Percentiles rank a stretch among this genome's conserved stretches.
These are phyloP conservation scores for Trachymyrmex cornetzi DNA, from an alignment of 1,140 invertebrate species.

Conservation along the genomic window DNA sequence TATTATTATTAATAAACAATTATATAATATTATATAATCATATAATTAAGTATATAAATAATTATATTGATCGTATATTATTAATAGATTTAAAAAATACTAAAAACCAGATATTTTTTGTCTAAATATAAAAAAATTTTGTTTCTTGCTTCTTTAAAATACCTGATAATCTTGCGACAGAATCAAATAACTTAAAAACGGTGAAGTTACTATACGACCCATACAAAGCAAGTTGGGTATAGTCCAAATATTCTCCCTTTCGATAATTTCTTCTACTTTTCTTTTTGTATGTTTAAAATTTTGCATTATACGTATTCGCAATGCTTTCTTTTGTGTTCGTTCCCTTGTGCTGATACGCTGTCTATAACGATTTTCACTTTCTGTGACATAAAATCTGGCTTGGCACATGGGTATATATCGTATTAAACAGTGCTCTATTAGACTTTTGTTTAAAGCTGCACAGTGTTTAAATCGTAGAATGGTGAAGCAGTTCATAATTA, in stretches of 20 bases:
- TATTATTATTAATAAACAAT: too few species aligned
- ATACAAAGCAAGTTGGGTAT: slow-evolving; percentile 96
- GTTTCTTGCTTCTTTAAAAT: slow-evolving; percentile 67
- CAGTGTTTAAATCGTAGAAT: slow-evolving; percentile 64
- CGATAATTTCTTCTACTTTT: slow-evolving; percentile 84
- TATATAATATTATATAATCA: too few species aligned
- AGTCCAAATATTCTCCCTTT: slow-evolving; percentile 96
- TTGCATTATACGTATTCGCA: slow-evolving; percentile 78
- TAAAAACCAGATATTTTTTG: too few species aligned
- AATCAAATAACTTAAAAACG: slow-evolving; percentile 94
- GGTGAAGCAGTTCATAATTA: slow-evolving; percentile 77
- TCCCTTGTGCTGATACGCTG: slow-evolving; percentile 72
- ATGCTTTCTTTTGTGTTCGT: slow-evolving; percentile 73
- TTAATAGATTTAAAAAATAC: too few species aligned
- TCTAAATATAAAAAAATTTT: too few species aligned
- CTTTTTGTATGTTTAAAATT: slow-evolving; percentile 81
- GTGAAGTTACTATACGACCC: slow-evolving; percentile 93
- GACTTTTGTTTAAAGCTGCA: slow-evolving; percentile 70
- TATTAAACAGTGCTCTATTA: slow-evolving; percentile 79
- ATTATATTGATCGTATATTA: too few species aligned
- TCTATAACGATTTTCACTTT: slow-evolving; percentile 74
- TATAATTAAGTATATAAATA: too few species aligned
- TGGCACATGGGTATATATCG: slow-evolving; percentile 64
- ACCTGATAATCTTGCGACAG: slow-evolving; percentile 92
- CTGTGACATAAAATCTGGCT: slow-evolving; percentile 77